Evolutionary conservation across 2,113 vertebrate species (phyloP).

Genomic region (Pterophyllum scalare): DNA sequence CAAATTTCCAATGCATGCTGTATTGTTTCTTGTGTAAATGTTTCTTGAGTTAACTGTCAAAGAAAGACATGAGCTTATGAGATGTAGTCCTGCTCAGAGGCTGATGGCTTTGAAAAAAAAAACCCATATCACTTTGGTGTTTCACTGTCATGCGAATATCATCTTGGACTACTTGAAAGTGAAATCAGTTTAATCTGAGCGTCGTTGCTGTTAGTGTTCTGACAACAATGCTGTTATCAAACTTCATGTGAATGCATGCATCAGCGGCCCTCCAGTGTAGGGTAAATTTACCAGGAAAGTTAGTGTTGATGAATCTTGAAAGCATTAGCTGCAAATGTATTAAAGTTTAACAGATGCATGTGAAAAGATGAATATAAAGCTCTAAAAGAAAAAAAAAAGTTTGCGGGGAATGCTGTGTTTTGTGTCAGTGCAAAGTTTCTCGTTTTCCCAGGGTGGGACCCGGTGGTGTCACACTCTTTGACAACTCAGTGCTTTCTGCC

Average conservation of each 20-base stretch:
- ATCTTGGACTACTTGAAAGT: background rate
- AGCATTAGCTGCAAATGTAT: slow-evolving; percentile 23
- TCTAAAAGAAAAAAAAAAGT: background rate
- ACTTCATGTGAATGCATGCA: slow-evolving; percentile 13
- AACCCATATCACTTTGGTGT: background rate
- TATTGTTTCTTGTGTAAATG: background rate
- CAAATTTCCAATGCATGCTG: background rate
- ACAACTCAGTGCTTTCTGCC: slow-evolving; percentile 60
- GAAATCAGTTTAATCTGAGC: background rate
- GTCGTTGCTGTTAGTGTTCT: background rate
- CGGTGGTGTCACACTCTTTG: slow-evolving; percentile 65
- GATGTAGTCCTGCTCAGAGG: background rate
- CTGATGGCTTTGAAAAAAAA: background rate
- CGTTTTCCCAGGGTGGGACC: slow-evolving; percentile 63
- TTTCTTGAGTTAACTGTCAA: slow-evolving; percentile 1
- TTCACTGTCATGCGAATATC: background rate
- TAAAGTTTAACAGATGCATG: slow-evolving; percentile 21
- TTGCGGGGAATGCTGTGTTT: slow-evolving; percentile 40
- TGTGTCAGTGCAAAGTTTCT: slow-evolving; percentile 56
- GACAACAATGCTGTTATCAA: background rate
- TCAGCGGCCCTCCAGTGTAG: slow-evolving; percentile 4
- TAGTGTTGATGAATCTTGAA: slow-evolving; percentile 7
- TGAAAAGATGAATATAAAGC: slow-evolving; percentile 11
- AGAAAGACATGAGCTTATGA: background rate
- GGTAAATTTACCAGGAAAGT: slow-evolving; percentile 28